These are phyloP conservation scores for Cottus gobio DNA, from an alignment of 2,113 vertebrate species.

Conservation along the genomic window DNA sequence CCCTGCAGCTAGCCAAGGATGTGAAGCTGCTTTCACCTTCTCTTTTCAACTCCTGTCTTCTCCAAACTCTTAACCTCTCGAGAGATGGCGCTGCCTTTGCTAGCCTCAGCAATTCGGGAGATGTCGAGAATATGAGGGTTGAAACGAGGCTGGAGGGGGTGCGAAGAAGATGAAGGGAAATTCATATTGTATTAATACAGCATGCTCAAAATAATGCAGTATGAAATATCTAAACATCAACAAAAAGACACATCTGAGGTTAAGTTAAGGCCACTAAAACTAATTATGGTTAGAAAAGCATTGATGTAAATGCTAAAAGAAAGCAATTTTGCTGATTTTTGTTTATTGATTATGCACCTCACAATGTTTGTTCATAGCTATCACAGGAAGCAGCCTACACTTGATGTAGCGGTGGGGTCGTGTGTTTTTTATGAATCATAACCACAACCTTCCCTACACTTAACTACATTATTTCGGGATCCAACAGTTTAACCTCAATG, in stretches of 20 bases:
- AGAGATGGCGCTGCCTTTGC: constrained; percentile 21
- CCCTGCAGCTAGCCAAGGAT: constrained; percentile 43
- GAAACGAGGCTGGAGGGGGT: not conserved
- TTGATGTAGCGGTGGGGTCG: not conserved
- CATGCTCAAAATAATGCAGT: not conserved
- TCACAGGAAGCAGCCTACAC: not conserved
- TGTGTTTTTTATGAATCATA: not conserved
- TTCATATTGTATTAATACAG: not conserved
- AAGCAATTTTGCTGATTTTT: not conserved
- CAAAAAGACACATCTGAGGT: not conserved
- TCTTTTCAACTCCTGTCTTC: constrained; percentile 25
- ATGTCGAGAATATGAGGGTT: constrained; percentile 1
- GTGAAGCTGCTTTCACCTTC: constrained; percentile 46
- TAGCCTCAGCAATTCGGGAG: constrained; percentile 32
- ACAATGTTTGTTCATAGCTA: not conserved
- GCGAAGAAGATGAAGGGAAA: not conserved
- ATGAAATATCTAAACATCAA: not conserved
- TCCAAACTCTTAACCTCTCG: not conserved
- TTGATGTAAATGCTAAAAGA: not conserved
- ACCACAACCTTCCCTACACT: not conserved
- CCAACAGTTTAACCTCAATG: not conserved
- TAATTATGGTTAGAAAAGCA: not conserved
- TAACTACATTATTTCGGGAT: too few relatives aligned
- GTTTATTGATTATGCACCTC: not conserved
- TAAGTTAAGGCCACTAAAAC: not conserved